phyloP scores from a whole-genome alignment of 2,113 vertebrate genomes.

The Bufo gargarizans region DNA sequence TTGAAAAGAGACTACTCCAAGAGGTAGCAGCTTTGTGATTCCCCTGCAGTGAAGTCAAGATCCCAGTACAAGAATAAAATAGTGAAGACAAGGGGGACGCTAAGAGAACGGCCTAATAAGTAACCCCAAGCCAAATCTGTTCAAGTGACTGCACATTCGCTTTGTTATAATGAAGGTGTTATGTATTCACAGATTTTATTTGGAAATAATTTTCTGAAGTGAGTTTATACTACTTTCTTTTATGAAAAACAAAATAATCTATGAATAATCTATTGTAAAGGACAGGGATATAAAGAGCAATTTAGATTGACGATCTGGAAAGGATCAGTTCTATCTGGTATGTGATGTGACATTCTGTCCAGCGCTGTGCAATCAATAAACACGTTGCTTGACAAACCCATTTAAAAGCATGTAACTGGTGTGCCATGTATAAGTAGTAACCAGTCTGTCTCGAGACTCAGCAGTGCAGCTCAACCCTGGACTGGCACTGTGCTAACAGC shows the following conservation, averaged over 20 bases:
- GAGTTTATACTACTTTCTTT: neutral
- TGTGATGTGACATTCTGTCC: neutral
- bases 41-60: too few relatives aligned
- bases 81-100: too few relatives aligned
- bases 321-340: neutral
- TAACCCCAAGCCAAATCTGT: too few relatives aligned
- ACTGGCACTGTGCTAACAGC: neutral
- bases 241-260: neutral
- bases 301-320: neutral
- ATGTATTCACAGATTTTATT: too few relatives aligned
- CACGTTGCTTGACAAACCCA: neutral
- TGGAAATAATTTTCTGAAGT: neutral
- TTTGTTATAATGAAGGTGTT: too few relatives aligned
- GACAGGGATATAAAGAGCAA: neutral
- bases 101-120: too few relatives aligned
- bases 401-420: neutral
- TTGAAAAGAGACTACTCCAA: too few relatives aligned
- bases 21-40: too few relatives aligned
- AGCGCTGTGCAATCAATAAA: neutral
- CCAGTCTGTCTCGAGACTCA: neutral
- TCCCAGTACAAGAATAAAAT: too few relatives aligned
- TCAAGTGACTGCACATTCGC: too few relatives aligned
- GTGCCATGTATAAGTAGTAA: neutral
- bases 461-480: neutral
- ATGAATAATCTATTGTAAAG: neutral